Evolutionary conservation across 2,888 invertebrate genomes (phyloP).

Genomic region (Oxycera nigricornis): DNA sequence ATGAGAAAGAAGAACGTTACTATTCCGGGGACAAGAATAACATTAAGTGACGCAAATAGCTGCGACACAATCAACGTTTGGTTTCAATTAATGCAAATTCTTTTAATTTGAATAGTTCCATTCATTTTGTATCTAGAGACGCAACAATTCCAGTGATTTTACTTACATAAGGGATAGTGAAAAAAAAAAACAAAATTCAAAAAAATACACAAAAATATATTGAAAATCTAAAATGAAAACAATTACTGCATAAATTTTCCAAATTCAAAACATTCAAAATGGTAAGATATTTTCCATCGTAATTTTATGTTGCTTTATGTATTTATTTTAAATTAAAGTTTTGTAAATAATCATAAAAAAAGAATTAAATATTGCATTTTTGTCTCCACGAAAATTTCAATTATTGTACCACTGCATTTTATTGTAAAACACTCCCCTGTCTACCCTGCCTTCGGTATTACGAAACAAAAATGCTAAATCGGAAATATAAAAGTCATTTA

Average conservation of each 20-base stretch:
- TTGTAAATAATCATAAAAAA: slow-evolving; percentile 1
- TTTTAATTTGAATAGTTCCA: not conserved
- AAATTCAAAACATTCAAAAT: not conserved
- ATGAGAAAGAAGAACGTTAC: no score
- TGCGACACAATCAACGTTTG: not conserved
- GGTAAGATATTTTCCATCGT: no score
- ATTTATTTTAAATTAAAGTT: not conserved
- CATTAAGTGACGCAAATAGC: not conserved
- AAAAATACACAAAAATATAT: not conserved
- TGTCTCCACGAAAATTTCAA: no score
- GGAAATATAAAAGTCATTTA: no score
- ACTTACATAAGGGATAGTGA: slow-evolving; percentile 28
- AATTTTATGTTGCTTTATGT: no score
- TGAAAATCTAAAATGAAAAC: slow-evolving; percentile 15
- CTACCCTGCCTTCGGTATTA: no score
- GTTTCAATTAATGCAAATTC: not conserved
- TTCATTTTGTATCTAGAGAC: not conserved
- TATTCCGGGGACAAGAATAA: not conserved
- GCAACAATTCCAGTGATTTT: slow-evolving; percentile 40
- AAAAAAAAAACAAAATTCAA: not conserved
- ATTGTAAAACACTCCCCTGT: no score
- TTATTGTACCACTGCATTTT: no score
- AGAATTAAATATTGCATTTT: slow-evolving; percentile 2
- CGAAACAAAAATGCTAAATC: no score
- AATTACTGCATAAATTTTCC: not conserved